Conservation (phyloP, 2,113 vertebrate genomes). For the Saccopteryx leptura region DNA sequence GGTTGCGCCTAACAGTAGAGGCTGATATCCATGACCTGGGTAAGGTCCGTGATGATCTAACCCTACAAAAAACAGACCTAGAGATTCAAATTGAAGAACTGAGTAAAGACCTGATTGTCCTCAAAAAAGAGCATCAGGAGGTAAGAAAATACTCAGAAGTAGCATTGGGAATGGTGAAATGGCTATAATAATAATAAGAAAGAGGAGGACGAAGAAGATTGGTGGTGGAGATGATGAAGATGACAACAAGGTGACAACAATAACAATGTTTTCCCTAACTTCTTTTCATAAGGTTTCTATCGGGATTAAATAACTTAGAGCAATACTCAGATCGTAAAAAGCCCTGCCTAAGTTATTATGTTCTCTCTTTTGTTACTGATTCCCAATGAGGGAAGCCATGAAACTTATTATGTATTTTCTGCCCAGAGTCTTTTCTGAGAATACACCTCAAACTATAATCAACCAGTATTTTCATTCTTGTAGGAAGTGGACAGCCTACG, state of each 20-base stretch:
- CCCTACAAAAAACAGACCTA: slow-evolving; percentile 90
- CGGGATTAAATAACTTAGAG: background rate
- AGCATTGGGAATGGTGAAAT: background rate
- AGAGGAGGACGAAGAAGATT: too few species aligned
- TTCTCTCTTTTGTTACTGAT: background rate
- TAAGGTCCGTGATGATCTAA: slow-evolving; percentile 91
- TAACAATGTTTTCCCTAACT: background rate
- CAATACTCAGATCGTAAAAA: background rate
- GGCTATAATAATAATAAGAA: background rate
- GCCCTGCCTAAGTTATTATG: background rate
- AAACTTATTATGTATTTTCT: background rate
- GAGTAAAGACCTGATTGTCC: slow-evolving; percentile 92
- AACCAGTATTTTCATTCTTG: background rate
- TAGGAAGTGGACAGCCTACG: slow-evolving; percentile 80
- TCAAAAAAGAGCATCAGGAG: slow-evolving; percentile 95
- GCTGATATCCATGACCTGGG: slow-evolving; percentile 90
- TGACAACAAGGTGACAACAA: too few species aligned
- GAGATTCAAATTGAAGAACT: slow-evolving; percentile 93
- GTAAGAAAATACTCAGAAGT: slow-evolving; percentile 85
- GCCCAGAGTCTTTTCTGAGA: background rate
- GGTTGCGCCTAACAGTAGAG: slow-evolving; percentile 90
- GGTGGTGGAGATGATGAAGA: too few species aligned
- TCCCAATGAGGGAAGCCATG: background rate
- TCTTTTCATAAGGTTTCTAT: background rate
- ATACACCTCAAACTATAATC: background rate